Conservation (phyloP, 2,113 vertebrate species). For the Dendrocopos noguchii region DNA sequence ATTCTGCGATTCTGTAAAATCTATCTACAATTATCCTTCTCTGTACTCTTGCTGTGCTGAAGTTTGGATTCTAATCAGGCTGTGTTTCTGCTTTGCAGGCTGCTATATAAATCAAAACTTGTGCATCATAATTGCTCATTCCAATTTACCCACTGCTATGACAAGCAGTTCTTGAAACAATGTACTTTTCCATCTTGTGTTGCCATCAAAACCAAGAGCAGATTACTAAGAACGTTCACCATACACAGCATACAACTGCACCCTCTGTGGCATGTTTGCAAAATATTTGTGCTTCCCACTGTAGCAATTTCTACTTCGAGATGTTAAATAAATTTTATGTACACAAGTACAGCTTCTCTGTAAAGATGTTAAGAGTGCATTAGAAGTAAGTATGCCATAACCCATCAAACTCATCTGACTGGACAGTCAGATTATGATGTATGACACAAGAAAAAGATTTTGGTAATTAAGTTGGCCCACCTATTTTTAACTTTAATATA, state of each 20-base stretch:
- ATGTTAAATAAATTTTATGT: background rate
- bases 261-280: background rate
- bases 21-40: background rate
- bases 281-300: background rate
- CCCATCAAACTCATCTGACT: background rate
- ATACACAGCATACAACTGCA: background rate
- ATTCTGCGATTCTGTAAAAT: background rate
- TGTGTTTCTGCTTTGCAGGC: background rate
- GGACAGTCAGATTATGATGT: background rate
- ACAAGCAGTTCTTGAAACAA: background rate
- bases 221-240: background rate
- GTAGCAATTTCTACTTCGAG: background rate
- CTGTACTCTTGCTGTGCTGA: background rate
- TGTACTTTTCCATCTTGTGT: background rate
- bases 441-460: background rate
- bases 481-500: background rate
- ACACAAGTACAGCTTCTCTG: accelerated
- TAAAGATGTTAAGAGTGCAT: background rate
- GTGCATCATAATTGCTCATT: background rate
- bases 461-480: background rate
- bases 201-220: background rate
- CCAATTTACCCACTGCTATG: background rate
- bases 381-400: background rate
- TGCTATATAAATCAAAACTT: background rate
- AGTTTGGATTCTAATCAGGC: background rate